phyloP scores from a whole-genome alignment of 1,140 invertebrate species.

The Heliconius melpomene region DNA sequence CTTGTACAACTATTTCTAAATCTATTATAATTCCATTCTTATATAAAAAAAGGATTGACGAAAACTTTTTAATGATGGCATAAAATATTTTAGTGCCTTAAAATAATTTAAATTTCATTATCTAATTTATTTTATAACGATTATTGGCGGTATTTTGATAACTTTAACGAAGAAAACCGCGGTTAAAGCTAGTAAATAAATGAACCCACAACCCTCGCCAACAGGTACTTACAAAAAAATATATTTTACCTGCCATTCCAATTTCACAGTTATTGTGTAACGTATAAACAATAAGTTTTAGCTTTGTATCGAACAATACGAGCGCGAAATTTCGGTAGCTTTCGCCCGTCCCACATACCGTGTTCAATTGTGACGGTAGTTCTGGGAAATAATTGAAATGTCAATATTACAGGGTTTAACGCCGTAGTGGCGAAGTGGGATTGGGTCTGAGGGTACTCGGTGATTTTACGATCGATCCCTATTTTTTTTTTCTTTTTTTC shows the following conservation, averaged over 20 bases:
- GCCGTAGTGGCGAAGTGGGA: not conserved
- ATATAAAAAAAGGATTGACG: no score
- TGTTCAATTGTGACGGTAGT: not conserved
- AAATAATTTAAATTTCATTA: no score
- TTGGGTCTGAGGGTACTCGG: not conserved
- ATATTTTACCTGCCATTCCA: not conserved
- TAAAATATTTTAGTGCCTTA: no score
- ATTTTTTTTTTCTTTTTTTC: no score
- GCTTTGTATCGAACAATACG: not conserved
- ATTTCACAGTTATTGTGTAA: conserved; percentile 2
- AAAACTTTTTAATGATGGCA: no score
- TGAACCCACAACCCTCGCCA: not conserved
- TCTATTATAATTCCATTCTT: no score
- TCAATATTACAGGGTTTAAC: not conserved
- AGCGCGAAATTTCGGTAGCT: not conserved
- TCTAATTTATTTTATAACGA: no score
- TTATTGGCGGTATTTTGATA: no score
- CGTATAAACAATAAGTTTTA: not conserved
- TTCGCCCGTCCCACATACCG: not conserved
- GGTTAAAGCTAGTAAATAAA: not conserved
- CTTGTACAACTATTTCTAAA: no score
- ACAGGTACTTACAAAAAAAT: not conserved
- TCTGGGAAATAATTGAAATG: conserved; percentile 5
- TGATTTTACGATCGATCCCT: not conserved
- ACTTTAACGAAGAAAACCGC: no score